A percentile compares a stretch with the other conserved stretches of the same genome.
phyloP scores from a whole-genome alignment of 2,888 invertebrate species.

The Drosophila parthenogenetica region DNA sequence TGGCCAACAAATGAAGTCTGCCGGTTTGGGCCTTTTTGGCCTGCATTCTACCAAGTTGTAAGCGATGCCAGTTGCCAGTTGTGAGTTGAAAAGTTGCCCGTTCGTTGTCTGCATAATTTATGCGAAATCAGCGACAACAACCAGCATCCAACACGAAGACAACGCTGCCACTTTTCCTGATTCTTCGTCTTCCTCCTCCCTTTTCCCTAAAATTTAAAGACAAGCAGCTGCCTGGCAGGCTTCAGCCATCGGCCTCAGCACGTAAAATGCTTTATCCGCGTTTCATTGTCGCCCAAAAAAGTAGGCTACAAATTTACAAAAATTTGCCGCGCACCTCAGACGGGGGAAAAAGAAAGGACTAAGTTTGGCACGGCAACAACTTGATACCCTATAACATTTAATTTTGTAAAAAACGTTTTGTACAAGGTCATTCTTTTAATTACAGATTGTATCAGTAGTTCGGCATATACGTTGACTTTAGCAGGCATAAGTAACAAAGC shows the following conservation, averaged over 20 bases:
- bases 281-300: conserved; percentile 71
- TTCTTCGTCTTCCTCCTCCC: neutral
- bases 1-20: conserved; percentile 48
- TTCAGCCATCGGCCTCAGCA: conserved; percentile 58
- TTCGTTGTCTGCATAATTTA: conserved; percentile 70
- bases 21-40: conserved; percentile 21
- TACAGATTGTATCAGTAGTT: no score
- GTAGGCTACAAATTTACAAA: conserved; percentile 70
- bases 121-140: conserved; percentile 72
- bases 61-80: conserved; percentile 35
- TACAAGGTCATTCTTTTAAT: no score
- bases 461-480: no score
- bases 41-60: conserved; percentile 40
- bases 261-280: conserved; percentile 81
- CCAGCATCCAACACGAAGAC: conserved; percentile 50
- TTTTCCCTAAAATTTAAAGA: neutral
- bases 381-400: no score
- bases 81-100: conserved; percentile 13
- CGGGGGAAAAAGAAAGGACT: no score
- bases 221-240: conserved; percentile 36
- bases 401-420: no score
- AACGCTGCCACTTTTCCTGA: neutral
- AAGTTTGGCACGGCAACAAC: no score
- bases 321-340: conserved; percentile 56
- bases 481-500: no score